Percentiles rank a stretch among this genome's conserved stretches.
phyloP scores from a whole-genome alignment of 2,888 invertebrate genomes.

The Agrenia bidenticulata region DNA sequence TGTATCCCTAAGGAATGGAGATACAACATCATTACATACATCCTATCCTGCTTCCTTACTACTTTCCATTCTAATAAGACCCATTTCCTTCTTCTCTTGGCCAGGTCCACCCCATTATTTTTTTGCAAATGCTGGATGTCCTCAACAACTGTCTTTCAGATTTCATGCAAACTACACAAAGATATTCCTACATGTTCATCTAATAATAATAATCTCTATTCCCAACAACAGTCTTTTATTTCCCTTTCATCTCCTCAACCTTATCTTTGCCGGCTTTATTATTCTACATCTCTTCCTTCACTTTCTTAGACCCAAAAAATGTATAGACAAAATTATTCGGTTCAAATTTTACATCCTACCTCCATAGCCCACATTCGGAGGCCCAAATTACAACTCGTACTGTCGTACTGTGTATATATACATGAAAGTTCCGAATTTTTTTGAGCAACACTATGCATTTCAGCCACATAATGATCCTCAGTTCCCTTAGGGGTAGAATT shows the following conservation, averaged over 20 bases:
- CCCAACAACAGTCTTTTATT: constrained; percentile 12
- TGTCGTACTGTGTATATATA: no score
- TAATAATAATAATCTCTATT: constrained; percentile 30
- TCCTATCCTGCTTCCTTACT: constrained; percentile 7
- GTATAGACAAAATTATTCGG: no score
- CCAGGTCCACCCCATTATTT: constrained; percentile 36
- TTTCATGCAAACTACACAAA: constrained; percentile 13
- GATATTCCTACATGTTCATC: constrained; percentile 29
- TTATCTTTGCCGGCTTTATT: no score
- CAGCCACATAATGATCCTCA: no score
- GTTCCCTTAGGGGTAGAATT: no score
- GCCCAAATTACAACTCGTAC: no score
- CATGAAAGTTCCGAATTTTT: no score
- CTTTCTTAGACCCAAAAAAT: no score
- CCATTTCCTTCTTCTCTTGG: constrained; percentile 39
- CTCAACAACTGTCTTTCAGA: constrained; percentile 9
- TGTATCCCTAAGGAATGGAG: constrained; percentile 42
- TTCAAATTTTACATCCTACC: not conserved
- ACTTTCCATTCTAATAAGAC: constrained; percentile 24
- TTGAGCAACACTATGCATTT: no score
- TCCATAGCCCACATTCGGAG: not conserved
- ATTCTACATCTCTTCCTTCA: no score
- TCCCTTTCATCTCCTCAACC: constrained; percentile 18
- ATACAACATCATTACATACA: constrained; percentile 7
- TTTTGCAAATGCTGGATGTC: constrained; percentile 31